Evolutionary conservation across 2,113 vertebrate genomes (phyloP).

Genomic region (Calyptomena viridis): DNA sequence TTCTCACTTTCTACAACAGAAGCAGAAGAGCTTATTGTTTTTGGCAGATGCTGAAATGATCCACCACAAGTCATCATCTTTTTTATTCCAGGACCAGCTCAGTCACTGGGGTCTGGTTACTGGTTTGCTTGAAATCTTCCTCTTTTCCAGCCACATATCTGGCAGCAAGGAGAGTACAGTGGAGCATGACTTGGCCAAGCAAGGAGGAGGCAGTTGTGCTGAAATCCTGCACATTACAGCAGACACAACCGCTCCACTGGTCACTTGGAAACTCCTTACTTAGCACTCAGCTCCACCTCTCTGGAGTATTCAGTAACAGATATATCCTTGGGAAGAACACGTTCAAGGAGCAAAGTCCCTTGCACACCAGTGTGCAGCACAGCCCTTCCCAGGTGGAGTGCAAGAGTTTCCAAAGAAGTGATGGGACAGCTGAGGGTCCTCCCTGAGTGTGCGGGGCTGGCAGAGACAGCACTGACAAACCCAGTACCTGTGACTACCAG

Average conservation of each 20-base stretch:
- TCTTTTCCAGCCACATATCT: not conserved
- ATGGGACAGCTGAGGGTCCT: not conserved
- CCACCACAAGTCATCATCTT: not conserved
- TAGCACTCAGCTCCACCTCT: not conserved
- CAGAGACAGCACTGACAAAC: not conserved
- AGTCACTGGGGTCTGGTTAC: not conserved
- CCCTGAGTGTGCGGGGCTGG: rapidly evolving
- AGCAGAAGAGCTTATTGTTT: not conserved
- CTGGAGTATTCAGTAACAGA: not conserved
- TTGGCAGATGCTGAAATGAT: not conserved
- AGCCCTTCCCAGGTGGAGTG: not conserved
- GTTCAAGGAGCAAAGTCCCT: not conserved
- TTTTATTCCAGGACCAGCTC: not conserved
- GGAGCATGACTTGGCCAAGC: not conserved
- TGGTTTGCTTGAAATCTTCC: not conserved
- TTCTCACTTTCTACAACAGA: not conserved
- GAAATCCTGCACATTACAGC: not conserved
- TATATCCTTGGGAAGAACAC: not conserved
- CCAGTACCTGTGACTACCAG: not conserved
- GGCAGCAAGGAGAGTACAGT: not conserved
- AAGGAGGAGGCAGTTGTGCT: not conserved
- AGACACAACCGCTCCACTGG: not conserved
- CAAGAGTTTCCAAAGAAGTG: not conserved
- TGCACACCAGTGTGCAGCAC: not conserved
- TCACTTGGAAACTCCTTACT: not conserved